Conservation (phyloP, 2,888 invertebrate species). For the Yponomeuta cagnagella region DNA sequence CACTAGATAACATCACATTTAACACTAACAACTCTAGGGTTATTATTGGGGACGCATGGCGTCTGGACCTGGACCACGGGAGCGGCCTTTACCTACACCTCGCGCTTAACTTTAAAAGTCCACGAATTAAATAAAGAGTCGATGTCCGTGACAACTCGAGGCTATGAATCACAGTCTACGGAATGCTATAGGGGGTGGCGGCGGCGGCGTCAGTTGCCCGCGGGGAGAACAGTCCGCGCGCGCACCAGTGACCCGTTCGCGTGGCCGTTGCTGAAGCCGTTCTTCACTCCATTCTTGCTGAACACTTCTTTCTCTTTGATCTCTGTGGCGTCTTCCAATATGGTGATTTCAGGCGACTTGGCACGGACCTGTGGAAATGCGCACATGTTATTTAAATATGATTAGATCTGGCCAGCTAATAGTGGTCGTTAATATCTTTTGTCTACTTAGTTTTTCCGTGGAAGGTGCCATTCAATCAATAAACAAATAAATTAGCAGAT, state of each 20-base stretch:
- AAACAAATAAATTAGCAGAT: neutral
- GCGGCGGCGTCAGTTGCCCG: conserved; percentile 60
- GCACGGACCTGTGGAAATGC: conserved; percentile 40
- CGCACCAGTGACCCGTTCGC: conserved; percentile 36
- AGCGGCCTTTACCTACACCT: conserved; percentile 17
- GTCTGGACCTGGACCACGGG: conserved; percentile 15
- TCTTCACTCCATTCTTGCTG: conserved; percentile 58
- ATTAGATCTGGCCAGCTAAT: neutral
- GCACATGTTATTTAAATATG: neutral
- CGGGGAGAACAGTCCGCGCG: conserved; percentile 62
- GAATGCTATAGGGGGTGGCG: conserved; percentile 34
- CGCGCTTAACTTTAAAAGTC: conserved; percentile 1
- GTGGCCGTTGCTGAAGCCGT: conserved; percentile 60
- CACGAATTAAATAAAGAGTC: conserved; percentile 26
- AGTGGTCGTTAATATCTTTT: too few species aligned
- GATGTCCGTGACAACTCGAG: conserved; percentile 28
- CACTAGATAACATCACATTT: conserved; percentile 68
- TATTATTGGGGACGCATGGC: conserved; percentile 15
- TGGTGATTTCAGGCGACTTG: conserved; percentile 37
- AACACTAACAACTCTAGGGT: conserved; percentile 42
- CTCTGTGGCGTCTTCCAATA: conserved; percentile 29
- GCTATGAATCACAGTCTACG: conserved; percentile 49
- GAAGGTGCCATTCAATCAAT: neutral
- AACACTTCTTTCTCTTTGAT: conserved; percentile 31
- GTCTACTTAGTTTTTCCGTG: too few species aligned